Percentiles rank a stretch among this genome's conserved stretches.
phyloP scores from a whole-genome alignment of 2,113 vertebrate genomes.

The Passer montanus region DNA sequence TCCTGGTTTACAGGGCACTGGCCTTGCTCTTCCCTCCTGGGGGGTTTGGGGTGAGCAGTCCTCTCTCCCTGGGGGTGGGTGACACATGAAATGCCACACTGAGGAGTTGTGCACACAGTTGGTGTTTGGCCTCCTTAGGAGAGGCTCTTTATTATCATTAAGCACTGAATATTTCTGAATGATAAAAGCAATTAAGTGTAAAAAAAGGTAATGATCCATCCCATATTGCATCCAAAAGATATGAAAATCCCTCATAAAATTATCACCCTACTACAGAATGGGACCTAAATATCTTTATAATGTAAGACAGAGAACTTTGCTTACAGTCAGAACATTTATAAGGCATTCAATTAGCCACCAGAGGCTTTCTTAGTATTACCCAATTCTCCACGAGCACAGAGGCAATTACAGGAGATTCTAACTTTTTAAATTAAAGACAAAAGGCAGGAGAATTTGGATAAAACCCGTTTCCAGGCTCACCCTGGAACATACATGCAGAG shows the following conservation, averaged over 20 bases:
- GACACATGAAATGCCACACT: not conserved
- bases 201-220: constrained; percentile 57
- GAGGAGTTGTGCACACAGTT: rapidly evolving
- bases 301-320: constrained; percentile 36
- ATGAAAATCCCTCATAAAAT: constrained; percentile 50
- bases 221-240: constrained; percentile 19
- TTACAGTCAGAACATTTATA: constrained; percentile 8
- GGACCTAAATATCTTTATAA: constrained; percentile 55
- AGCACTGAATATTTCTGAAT: constrained; percentile 1
- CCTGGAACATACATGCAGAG: not conserved
- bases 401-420: constrained; percentile 29
- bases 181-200: constrained; percentile 62
- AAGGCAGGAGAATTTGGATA: constrained; percentile 17
- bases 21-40: not conserved
- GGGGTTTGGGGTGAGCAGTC: not conserved
- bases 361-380: constrained; percentile 11
- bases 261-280: constrained; percentile 16
- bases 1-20: not conserved
- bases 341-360: not conserved
- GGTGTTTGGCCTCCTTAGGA: constrained; percentile 19
- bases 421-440: constrained; percentile 46
- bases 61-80: not conserved
- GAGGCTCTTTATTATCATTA: constrained; percentile 47
- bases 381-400: not conserved
- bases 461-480: not conserved